These are phyloP conservation scores for Pasiphila rectangulata DNA, from an alignment of 2,888 invertebrate genomes.

Conservation along the genomic window DNA sequence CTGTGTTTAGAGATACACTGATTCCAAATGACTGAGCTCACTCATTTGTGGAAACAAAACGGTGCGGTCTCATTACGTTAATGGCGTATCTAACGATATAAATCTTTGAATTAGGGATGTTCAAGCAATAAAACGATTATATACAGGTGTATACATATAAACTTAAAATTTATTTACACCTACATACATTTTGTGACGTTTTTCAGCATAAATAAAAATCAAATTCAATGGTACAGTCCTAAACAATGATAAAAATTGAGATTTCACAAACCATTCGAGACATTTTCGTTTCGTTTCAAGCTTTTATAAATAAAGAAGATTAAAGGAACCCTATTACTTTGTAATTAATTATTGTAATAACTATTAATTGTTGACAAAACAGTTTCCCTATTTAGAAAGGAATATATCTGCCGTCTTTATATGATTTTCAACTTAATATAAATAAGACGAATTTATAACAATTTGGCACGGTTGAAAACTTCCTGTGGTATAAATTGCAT, in stretches of 20 bases:
- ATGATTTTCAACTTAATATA: too few relatives aligned
- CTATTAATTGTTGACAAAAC: too few relatives aligned
- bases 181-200: conserved; percentile 76
- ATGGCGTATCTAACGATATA: too few relatives aligned
- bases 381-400: too few relatives aligned
- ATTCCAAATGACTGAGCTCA: too few relatives aligned
- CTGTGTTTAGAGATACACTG: too few relatives aligned
- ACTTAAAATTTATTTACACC: conserved; percentile 80
- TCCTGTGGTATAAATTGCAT: conserved; percentile 38
- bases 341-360: too few relatives aligned
- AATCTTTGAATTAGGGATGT: too few relatives aligned
- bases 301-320: conserved; percentile 11
- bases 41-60: too few relatives aligned
- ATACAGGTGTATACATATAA: conserved; percentile 78
- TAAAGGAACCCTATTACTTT: too few relatives aligned
- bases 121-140: conserved; percentile 53
- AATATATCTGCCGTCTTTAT: too few relatives aligned
- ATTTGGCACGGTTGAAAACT: conserved; percentile 64
- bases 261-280: conserved; percentile 34
- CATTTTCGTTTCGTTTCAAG: conserved; percentile 34
- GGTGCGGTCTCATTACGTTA: too few relatives aligned
- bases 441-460: neutral
- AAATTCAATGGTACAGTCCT: conserved; percentile 34
- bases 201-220: conserved; percentile 58
- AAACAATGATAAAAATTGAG: conserved; percentile 40